These are phyloP conservation scores for Dunckerocampus dactyliophorus DNA, from an alignment of 2,113 vertebrate genomes.

Conservation along the genomic window DNA sequence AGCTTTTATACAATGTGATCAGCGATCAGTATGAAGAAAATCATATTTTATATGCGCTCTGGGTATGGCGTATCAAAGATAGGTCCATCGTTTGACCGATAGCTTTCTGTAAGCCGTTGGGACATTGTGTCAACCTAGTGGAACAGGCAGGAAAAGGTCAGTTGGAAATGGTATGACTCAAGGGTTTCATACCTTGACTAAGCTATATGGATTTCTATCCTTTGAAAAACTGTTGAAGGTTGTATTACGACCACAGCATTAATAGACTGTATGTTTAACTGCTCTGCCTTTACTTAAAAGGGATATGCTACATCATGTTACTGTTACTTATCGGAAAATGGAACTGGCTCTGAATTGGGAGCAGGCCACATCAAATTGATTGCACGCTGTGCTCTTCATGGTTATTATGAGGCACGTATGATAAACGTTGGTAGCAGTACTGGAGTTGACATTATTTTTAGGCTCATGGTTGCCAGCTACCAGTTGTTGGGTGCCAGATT, in stretches of 20 bases:
- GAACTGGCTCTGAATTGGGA: too few species aligned
- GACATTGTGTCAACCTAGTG: constrained; percentile 32
- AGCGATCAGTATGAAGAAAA: constrained; percentile 49
- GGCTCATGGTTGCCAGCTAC: constrained; percentile 4
- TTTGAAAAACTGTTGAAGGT: constrained; percentile 13
- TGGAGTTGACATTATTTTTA: neutral
- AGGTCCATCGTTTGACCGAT: constrained; percentile 32
- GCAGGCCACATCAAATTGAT: too few species aligned
- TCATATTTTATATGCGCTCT: constrained; percentile 45
- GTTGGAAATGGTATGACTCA: constrained; percentile 21
- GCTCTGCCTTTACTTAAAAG: neutral
- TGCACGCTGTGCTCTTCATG: neutral
- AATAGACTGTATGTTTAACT: neutral
- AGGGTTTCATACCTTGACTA: constrained; percentile 16
- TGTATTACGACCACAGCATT: neutral
- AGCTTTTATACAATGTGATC: constrained; percentile 32
- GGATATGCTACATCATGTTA: neutral
- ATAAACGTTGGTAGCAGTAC: neutral
- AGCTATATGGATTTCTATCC: constrained; percentile 18
- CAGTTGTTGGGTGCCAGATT: neutral
- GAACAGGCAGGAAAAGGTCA: constrained; percentile 40
- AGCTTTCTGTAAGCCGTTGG: constrained; percentile 37
- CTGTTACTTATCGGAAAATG: too few species aligned
- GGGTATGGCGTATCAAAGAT: constrained; percentile 22
- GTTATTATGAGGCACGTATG: constrained; percentile 7